These are phyloP conservation scores for Corythucha ciliata DNA, from an alignment of 2,888 invertebrate species.

Conservation along the genomic window DNA sequence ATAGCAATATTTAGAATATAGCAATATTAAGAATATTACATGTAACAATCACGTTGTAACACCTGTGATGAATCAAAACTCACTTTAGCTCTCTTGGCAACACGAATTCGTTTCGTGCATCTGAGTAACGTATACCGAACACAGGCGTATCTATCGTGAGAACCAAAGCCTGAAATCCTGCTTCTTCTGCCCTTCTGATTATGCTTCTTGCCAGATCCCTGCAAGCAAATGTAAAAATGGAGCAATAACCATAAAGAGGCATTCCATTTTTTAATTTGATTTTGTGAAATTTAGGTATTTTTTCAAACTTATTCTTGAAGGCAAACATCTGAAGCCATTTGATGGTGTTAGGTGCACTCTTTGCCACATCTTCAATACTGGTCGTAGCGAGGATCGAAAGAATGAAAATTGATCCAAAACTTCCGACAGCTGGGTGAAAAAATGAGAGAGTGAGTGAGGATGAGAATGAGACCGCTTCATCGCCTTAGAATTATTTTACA, in stretches of 20 bases:
- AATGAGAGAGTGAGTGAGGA: no score
- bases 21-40: not conserved
- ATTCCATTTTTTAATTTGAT: not conserved
- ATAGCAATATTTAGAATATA: not conserved
- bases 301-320: constrained; percentile 73
- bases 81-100: constrained; percentile 71
- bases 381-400: constrained; percentile 78
- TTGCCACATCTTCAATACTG: constrained; percentile 78
- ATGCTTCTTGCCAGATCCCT: constrained; percentile 50
- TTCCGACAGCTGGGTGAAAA: constrained; percentile 77
- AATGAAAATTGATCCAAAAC: constrained; percentile 64
- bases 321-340: constrained; percentile 93
- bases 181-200: constrained; percentile 65
- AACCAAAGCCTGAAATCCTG: constrained; percentile 78
- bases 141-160: constrained; percentile 82
- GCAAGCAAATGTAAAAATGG: constrained; percentile 7
- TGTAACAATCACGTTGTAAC: no score
- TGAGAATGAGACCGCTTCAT: no score
- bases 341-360: constrained; percentile 59
- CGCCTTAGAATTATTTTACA: not conserved
- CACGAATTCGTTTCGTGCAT: constrained; percentile 72
- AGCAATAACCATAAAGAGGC: no score
- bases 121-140: constrained; percentile 72
- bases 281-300: no score
- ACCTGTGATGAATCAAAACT: no score